Base-by-base conservation (phyloP, 2,797 vertebrate genomes). In the Gymnothorax reevesii region DNA sequence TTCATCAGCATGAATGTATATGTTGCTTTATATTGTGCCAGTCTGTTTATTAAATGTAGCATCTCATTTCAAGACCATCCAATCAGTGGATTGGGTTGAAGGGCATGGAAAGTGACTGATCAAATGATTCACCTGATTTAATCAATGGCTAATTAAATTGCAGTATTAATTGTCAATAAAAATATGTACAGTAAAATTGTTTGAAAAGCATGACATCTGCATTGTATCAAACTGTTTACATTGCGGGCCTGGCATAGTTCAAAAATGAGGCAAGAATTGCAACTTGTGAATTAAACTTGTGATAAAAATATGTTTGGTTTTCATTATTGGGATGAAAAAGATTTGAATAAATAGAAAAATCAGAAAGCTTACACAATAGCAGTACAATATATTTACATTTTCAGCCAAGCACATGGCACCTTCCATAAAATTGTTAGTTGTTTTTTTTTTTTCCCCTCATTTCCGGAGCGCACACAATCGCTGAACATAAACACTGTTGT, bases 211-310 rank as follows among this genome's bases (percentile, higher is more conserved):
- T 59, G 52, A 57, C 33, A 54, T 57, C 20, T n/a, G 20, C 79
- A 75, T 55, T 25, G n/a, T 55, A 59, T 9, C n/a, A 25, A 80
- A 83, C 7, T 27, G 77, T 60, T 83, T 62, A 60, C 33, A n/a
- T 62, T 33, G 20, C 62, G 82, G 55, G 57, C 77, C 49, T n/a
- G 20, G 77, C 25, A 80, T 22, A 17, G 77, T 55, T 80, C 52
- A 55, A 5, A 57, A 55, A 60, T 8, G 52, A 80, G 1, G n/a
- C n/a, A 55, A 22, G 54, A 57, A 33, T 9, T 20, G 13, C 79
- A 17, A 20, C 25, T 55, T 86, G n/a, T 86, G 60, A 86, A 54
- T 86, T 49, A 55, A 80, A 17, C 12, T 69, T 22, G 22, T 55
- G 57, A 69, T 71, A 66, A 71, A 69, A 55, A 27, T 57, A 57